Conservation (phyloP, 92 coral and sea anemone species). For the Umimayanthus chanpuru region DNA sequence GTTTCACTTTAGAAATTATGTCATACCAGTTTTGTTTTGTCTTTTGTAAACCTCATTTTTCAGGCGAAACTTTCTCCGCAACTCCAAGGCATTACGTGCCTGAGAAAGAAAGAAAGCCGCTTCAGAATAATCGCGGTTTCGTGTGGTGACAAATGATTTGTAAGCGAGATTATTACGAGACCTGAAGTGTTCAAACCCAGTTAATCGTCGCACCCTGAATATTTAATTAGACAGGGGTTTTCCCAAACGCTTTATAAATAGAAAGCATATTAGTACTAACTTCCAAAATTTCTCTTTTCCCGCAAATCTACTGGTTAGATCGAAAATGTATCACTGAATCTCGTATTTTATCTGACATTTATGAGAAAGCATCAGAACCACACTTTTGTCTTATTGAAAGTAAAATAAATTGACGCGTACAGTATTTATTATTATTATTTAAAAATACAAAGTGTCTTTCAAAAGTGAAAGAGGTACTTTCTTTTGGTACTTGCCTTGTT, state of each 20-base stretch:
- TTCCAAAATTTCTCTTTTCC: background rate
- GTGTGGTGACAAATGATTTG: background rate
- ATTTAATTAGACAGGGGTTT: constrained; percentile 41
- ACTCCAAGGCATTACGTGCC: background rate
- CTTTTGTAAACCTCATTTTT: background rate
- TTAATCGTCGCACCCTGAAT: constrained; percentile 42
- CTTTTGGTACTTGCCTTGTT: background rate
- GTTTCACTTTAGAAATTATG: constrained; percentile 21
- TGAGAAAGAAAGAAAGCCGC: background rate
- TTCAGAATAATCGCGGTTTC: background rate
- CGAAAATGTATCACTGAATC: too few relatives aligned
- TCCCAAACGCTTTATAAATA: constrained; percentile 43
- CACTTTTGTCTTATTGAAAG: background rate
- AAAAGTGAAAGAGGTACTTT: background rate
- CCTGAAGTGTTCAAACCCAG: background rate
- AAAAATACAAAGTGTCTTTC: background rate
- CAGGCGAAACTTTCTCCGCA: background rate
- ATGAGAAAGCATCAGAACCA: background rate
- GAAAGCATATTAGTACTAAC: background rate
- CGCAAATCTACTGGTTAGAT: background rate
- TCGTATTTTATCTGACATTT: background rate
- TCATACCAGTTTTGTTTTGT: constrained; percentile 12
- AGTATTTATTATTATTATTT: background rate
- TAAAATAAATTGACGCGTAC: background rate
- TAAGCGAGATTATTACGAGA: background rate